Evolutionary conservation across 2,113 vertebrate genomes (phyloP), one percentile per base, ranked within the genome.

Genomic region (Seriola dumerili): DNA sequence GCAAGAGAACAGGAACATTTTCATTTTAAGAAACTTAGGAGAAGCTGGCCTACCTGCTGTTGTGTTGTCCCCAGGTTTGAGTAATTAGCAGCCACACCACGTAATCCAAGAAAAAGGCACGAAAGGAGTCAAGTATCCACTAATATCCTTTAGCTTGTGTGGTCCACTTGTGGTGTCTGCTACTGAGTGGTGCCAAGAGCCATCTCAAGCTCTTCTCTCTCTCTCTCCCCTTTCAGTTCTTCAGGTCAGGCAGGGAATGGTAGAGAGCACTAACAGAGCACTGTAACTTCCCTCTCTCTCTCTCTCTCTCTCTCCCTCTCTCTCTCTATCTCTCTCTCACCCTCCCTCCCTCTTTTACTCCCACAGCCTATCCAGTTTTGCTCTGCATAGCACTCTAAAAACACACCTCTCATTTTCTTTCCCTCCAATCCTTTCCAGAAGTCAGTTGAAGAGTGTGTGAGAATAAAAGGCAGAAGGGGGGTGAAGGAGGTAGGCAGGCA

Each of bases 241-340:
- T 88, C 59, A 32, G 91, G 87, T 91, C 87, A 89, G 88, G 76
- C 84, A 88, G 87, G 86, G 88, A 92, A 92, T 84, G 84, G 76
- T 79, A 80, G 80, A 78, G 82, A 80, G 85, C 77, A 89, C 83
- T 78, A 84, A 88, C 88, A 86, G 78, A 81, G 57, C 48, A 36
- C 88, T 89, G 81, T 78, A 87, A 91, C 87, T 82, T 88, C 82
- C 48, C 88, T 75, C 80, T 66, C 75, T 62, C 87, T 54, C 80
- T 62, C 87, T 54, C 78, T 36, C 69, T 36, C 72, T 10, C 75
- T 46, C 71, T 65, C 82, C 75, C 72, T 29, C 62, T 76, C 25
- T 68, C 29, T 29, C 2, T 29, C 29, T 23, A 23, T 75, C 80
- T 66, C 75, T 62, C 87, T 58, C 78, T 36, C 69, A 42, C 72